These are phyloP conservation scores for Drosophila parabipectinata DNA, from an alignment of 1,140 invertebrate species.

Conservation along the genomic window DNA sequence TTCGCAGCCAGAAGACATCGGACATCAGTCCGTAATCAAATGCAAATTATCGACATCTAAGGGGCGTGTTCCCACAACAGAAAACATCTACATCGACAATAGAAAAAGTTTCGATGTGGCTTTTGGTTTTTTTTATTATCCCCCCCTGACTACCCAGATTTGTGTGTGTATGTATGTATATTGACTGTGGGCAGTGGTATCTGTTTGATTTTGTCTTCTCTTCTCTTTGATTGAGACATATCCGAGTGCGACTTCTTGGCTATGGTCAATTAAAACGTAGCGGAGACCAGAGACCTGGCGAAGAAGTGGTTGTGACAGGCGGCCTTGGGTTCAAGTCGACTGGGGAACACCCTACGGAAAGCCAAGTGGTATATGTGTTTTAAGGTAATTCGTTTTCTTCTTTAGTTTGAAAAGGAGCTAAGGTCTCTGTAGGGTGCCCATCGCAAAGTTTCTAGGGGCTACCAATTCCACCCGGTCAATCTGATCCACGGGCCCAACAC, in stretches of 20 bases:
- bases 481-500: slow-evolving; percentile 41
- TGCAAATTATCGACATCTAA: slow-evolving; percentile 72
- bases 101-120: slow-evolving; percentile 70
- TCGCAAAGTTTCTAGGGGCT: slow-evolving; percentile 13
- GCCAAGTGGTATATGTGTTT: not conserved
- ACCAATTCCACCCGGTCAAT: slow-evolving; percentile 55
- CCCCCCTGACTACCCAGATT: slow-evolving; percentile 1
- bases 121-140: slow-evolving; percentile 29
- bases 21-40: slow-evolving; percentile 64
- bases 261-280: slow-evolving; percentile 71
- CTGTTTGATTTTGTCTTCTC: slow-evolving; percentile 28
- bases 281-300: slow-evolving; percentile 1
- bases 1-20: slow-evolving; percentile 52
- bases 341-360: slow-evolving; percentile 12
- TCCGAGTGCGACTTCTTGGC: slow-evolving; percentile 78
- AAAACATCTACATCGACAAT: slow-evolving; percentile 45
- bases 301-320: not conserved
- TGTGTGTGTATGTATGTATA: slow-evolving; percentile 50
- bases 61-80: slow-evolving; percentile 56
- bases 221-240: slow-evolving; percentile 68
- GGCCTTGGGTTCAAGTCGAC: not conserved
- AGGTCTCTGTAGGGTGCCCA: slow-evolving; percentile 13
- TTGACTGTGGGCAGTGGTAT: slow-evolving; percentile 66
- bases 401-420: not conserved
- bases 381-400: not conserved